These are phyloP conservation scores for Dryoscopus gambensis DNA, from an alignment of 2,113 vertebrate genomes.

Conservation along the genomic window DNA sequence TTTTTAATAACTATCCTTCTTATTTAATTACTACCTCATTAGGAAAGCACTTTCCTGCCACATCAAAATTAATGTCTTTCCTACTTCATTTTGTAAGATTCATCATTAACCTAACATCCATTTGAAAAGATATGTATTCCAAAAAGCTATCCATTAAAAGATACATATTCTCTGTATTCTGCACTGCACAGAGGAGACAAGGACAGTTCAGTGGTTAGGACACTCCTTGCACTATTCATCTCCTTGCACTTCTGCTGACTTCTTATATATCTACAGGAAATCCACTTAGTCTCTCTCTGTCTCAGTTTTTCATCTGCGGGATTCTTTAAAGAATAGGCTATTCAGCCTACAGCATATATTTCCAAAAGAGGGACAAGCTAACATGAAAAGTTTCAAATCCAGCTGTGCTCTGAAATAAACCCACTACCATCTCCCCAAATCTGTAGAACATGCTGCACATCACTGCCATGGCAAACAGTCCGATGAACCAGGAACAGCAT, in stretches of 20 bases:
- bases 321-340: neutral
- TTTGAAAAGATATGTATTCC: neutral
- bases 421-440: neutral
- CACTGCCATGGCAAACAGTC: neutral
- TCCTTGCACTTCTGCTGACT: neutral
- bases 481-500: neutral
- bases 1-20: neutral
- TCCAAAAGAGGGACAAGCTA: neutral
- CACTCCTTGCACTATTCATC: neutral
- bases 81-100: neutral
- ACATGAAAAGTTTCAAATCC: neutral
- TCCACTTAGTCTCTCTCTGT: neutral
- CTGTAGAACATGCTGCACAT: neutral
- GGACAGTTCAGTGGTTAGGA: neutral
- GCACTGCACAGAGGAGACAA: neutral
- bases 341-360: neutral
- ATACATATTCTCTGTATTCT: neutral
- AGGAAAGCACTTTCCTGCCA: neutral
- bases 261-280: neutral
- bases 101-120: neutral
- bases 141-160: neutral
- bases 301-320: neutral
- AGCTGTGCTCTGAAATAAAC: neutral
- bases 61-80: neutral
- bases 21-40: conserved; percentile 2